Conservation (phyloP, 2,797 vertebrate species). For the Sparidentex hasta region DNA sequence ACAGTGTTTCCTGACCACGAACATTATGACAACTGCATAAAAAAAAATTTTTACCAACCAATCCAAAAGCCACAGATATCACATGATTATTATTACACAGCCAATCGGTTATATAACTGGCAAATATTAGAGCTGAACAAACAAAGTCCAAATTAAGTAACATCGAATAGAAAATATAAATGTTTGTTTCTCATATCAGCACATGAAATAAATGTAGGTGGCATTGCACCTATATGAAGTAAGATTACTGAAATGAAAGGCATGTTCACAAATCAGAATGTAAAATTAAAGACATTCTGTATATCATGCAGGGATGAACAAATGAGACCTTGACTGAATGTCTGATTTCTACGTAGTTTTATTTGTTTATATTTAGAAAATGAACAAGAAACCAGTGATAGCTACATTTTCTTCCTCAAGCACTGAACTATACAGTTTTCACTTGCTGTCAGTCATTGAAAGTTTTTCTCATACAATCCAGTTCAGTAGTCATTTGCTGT, state of each 20-base stretch:
- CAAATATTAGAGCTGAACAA: conserved; percentile 27
- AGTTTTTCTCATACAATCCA: background rate
- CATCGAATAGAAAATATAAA: background rate
- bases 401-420: background rate
- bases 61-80: background rate
- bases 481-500: background rate
- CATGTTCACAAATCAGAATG: background rate
- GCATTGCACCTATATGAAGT: background rate
- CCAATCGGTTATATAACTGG: conserved; percentile 37
- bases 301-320: background rate
- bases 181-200: background rate
- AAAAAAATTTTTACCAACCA: background rate
- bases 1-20: background rate
- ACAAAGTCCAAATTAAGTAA: conserved; percentile 6
- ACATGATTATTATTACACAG: background rate
- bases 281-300: background rate
- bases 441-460: background rate
- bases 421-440: background rate
- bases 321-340: background rate
- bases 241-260: background rate
- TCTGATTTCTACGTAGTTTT: background rate
- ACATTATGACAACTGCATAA: background rate
- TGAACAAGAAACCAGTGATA: too few species aligned
- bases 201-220: background rate
- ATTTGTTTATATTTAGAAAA: background rate